phyloP scores from a whole-genome alignment of 2,113 vertebrate species.

The Syngnathus scovelli region DNA sequence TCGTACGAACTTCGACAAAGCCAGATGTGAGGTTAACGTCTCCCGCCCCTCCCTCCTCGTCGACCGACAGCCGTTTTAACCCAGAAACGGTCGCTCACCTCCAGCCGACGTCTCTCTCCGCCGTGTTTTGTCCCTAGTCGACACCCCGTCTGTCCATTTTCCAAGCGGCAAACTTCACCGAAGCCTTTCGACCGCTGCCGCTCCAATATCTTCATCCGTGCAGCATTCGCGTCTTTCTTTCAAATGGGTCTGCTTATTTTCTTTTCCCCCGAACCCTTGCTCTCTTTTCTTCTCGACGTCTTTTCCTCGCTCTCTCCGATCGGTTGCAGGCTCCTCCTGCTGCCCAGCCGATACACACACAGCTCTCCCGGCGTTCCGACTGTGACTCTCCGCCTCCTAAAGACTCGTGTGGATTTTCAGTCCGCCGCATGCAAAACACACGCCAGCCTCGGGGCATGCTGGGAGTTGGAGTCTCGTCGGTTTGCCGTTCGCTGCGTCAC shows the following conservation, averaged over 20 bases:
- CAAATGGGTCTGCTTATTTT: constrained; percentile 31
- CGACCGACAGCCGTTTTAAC: constrained; percentile 11
- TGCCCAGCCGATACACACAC: constrained; percentile 54
- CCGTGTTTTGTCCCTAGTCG: constrained; percentile 29
- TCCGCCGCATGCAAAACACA: constrained; percentile 43
- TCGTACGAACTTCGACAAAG: constrained; percentile 41
- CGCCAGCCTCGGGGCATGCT: constrained; percentile 36
- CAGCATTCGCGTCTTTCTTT: constrained; percentile 42
- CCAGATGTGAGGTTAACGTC: constrained; percentile 43
- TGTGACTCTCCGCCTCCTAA: constrained; percentile 64
- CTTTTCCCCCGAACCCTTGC: background rate
- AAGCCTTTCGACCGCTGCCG: constrained; percentile 16
- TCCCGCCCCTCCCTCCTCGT: constrained; percentile 17
- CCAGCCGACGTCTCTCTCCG: constrained; percentile 26
- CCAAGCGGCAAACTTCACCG: background rate
- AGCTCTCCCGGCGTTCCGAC: constrained; percentile 39
- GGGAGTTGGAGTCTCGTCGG: constrained; percentile 55
- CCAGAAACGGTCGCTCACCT: constrained; percentile 54
- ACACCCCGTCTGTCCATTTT: constrained; percentile 21
- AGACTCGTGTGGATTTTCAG: constrained; percentile 22
- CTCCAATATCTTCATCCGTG: constrained; percentile 20
- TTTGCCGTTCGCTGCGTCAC: background rate
- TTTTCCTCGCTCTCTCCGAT: constrained; percentile 13
- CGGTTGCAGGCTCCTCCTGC: constrained; percentile 61
- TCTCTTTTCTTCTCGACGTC: constrained; percentile 5